Base-by-base conservation (phyloP, 2,888 invertebrate species). In the Diplazon laetatorius region DNA sequence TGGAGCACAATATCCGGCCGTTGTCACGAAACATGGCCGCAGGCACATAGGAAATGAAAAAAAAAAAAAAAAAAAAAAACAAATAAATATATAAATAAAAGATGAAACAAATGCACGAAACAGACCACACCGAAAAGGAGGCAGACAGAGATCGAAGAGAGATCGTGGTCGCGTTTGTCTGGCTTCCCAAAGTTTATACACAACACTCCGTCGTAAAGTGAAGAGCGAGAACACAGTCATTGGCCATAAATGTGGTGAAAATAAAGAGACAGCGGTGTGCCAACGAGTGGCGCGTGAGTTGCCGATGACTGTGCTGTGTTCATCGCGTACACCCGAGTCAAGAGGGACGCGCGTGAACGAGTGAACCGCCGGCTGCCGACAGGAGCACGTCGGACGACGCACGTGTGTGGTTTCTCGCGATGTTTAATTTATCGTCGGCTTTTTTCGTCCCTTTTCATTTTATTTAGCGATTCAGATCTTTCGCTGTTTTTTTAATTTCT, bases 181-280 rank as follows among this genome's bases (percentile, higher is more conserved):
- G 60, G 70, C 65, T 70, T 76, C 76, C 42, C 70, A 57, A 70
- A 70, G 59, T 70, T 76, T 70, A 46, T 68, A 44, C 25, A 66
- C 71, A 14, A 63, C 55, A 59, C 70, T 46, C 18, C n/a, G n/a
- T n/a, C n/a, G n/a, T n/a, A n/a, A 16, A 10, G 18, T 37, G 25
- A 10, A n/a, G n/a, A 37, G 8, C 12, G 44, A 52, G 10, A 16
- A 35, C 22, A 37, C 8, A 71, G 14, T 52, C 52, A 25, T 71
- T 46, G 71, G 66, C 76, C 30, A 35, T 30, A 14, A 22, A 3
- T n/a, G 18, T 9, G n/a, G 2, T 37, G 46, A 5, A 25, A 5
- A 4, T 14, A 65, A 39, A 12, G 9, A 35, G 62, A 62, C 46
- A 12, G 25, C 20, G 18, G 20, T n/a, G 30, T 14, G 20, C 20